Percentiles rank a stretch among this genome's conserved stretches.
These are phyloP conservation scores for Apus apus DNA, from an alignment of 2,113 vertebrate species.

Conservation along the genomic window DNA sequence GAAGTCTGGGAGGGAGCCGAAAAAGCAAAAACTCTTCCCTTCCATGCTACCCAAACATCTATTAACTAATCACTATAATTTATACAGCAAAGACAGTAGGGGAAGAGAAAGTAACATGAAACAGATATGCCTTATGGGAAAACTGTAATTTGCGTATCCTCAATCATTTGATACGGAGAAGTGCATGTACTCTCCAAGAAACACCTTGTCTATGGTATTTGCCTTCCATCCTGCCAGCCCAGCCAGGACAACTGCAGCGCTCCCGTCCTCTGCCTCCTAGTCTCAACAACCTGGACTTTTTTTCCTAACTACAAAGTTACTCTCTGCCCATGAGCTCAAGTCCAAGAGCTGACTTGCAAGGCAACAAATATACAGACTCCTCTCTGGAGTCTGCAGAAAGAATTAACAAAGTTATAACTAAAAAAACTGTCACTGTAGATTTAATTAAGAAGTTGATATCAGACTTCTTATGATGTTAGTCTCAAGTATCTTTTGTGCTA, in stretches of 20 bases:
- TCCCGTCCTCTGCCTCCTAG: not conserved
- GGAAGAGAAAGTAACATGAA: not conserved
- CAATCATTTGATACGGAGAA: not conserved
- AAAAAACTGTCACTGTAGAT: not conserved
- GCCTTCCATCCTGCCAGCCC: not conserved
- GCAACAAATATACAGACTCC: not conserved
- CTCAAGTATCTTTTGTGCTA: not conserved
- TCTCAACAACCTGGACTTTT: not conserved
- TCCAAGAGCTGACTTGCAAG: not conserved
- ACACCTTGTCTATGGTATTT: not conserved
- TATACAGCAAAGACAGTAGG: not conserved
- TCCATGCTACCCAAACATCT: not conserved
- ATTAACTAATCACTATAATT: rapidly evolving
- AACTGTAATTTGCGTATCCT: not conserved
- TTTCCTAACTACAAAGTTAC: not conserved
- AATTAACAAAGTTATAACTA: not conserved
- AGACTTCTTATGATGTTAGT: not conserved
- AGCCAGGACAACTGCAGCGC: not conserved
- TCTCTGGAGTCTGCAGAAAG: not conserved
- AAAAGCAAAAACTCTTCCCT: not conserved
- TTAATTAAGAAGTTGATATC: not conserved
- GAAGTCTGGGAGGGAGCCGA: not conserved
- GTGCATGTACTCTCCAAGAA: rapidly evolving
- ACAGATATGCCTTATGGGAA: not conserved
- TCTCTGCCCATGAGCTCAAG: not conserved